phyloP scores from a whole-genome alignment of 2,888 invertebrate genomes.

The Pristionchus mayeri region DNA sequence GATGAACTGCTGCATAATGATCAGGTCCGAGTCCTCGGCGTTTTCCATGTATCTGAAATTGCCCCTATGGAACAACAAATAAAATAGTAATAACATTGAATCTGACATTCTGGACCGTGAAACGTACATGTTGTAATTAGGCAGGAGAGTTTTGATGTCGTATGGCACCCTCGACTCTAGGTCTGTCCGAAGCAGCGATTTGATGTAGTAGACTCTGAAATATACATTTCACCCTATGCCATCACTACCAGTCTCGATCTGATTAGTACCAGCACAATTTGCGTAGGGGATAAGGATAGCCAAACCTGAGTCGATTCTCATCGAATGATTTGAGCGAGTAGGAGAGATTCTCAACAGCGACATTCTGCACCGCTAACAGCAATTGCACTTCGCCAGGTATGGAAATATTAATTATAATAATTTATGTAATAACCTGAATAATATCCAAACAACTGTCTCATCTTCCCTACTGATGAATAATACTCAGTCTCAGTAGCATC shows the following conservation, averaged over 20 bases:
- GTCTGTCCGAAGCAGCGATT: neutral
- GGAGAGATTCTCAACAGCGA: constrained; percentile 30
- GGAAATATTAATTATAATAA: neutral
- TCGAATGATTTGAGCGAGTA: neutral
- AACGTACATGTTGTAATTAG: neutral
- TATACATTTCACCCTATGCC: neutral
- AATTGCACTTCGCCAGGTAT: neutral
- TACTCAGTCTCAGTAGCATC: too few relatives aligned
- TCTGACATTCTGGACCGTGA: neutral
- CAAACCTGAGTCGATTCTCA: constrained; percentile 11
- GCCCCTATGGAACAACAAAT: neutral
- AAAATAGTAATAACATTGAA: neutral
- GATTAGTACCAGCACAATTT: too few relatives aligned
- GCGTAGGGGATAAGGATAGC: neutral
- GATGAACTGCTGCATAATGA: neutral
- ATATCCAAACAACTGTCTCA: too few relatives aligned
- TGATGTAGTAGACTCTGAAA: constrained; percentile 10
- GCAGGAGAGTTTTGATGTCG: neutral
- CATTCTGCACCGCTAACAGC: constrained; percentile 25
- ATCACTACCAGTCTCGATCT: neutral
- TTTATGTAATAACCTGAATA: neutral
- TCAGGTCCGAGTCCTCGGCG: neutral
- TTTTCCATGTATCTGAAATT: constrained; percentile 15
- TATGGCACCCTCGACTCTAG: neutral
- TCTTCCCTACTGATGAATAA: too few relatives aligned